Evolutionary conservation across 2,888 invertebrate species (phyloP), one percentile per base, ranked within the genome.

Genomic region (Agrochola lota): DNA sequence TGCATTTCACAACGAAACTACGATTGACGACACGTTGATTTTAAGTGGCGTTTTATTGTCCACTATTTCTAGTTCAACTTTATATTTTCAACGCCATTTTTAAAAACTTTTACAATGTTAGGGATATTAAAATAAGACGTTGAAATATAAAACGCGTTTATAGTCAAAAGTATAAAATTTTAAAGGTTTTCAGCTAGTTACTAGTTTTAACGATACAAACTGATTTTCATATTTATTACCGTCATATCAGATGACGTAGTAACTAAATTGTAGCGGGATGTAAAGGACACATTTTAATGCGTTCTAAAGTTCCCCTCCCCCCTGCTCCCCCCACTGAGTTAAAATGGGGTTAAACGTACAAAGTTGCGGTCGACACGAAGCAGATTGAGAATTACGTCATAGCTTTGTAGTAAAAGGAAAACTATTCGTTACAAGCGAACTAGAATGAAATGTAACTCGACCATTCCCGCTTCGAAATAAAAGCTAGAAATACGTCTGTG

Each of bases 291-390:
- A 67, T 71, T 85, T 76, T 81, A 86, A 79, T 85, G 73, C n/a
- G 66, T 72, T 77, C 46, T 59, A n/a, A 68, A 81, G 60, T 85
- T 77, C 26, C 52, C 20, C 17, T 55, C 68, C 64, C n/a, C 46
- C 43, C 59, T 43, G 46, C 15, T 75, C 26, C 11, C 15, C 15
- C 72, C 74, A 52, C 68, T 62, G 77, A 77, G 76, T 78, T 67
- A 71, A 80, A 86, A 88, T 26, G 81, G 66, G 83, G 87, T 81
- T 88, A 83, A 86, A 80, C 73, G 78, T 70, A 80, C 78, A 88
- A 88, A 86, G 84, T 83, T 83, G 81, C 55, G 63, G 77, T 62
- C 30, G 73, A 85, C 62, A 80, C 46, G 60, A 35, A 74, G 70
- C 74, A 75, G 77, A 88, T 83, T 78, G 85, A 81, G 78, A 85